Evolutionary conservation across 1,140 invertebrate species (phyloP).

Genomic region (Drosophila setifemur): DNA sequence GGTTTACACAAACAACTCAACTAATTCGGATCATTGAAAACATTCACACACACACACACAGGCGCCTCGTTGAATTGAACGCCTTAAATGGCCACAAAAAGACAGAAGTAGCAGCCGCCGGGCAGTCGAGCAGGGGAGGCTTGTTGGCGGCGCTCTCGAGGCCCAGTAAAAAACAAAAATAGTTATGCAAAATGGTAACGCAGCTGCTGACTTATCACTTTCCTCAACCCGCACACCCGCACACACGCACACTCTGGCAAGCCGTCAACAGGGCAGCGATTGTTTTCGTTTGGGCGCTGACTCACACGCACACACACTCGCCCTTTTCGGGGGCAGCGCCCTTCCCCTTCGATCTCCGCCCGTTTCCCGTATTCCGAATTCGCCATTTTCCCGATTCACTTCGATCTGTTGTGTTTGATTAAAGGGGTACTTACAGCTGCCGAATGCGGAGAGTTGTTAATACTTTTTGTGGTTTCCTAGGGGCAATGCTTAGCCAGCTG

Average conservation of each 20-base stretch:
- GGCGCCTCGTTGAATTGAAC: constrained; percentile 25
- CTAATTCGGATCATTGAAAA: constrained; percentile 43
- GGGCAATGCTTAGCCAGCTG: constrained; percentile 22
- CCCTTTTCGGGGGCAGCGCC: constrained; percentile 14
- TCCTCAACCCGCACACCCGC: not conserved
- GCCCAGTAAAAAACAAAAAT: no score
- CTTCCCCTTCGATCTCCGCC: not conserved
- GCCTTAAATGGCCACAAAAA: constrained; percentile 46
- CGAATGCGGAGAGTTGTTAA: constrained; percentile 21
- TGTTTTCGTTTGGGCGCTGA: constrained; percentile 42
- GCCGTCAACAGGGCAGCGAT: constrained; percentile 2
- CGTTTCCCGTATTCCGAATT: no score
- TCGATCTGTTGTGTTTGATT: not conserved
- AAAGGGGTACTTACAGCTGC: constrained; percentile 44
- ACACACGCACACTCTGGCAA: not conserved
- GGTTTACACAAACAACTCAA: constrained; percentile 33
- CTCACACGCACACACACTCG: constrained; percentile 32
- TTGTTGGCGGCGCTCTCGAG: no score
- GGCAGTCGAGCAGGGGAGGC: no score
- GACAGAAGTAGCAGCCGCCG: no score
- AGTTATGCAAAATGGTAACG: constrained; percentile 4
- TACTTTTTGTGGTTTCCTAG: constrained; percentile 19
- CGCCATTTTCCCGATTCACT: not conserved
- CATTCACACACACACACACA: constrained; percentile 18
- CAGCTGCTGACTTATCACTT: constrained; percentile 5